Conservation (phyloP, 2,888 invertebrate species). For the Holacanthella duospinosa region DNA sequence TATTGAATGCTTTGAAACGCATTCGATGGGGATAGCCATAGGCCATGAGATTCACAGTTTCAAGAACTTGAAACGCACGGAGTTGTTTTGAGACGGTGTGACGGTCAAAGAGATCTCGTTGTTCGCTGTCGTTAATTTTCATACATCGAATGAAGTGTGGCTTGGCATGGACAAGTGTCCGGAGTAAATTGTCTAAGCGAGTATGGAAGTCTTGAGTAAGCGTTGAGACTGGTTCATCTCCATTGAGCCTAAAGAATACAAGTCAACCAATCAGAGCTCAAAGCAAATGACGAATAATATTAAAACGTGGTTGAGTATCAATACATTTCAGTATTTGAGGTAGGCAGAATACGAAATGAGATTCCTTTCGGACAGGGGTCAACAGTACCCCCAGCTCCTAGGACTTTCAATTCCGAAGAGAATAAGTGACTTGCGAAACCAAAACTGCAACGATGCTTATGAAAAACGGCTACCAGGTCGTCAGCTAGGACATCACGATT, state of each 20-base stretch:
- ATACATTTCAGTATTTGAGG: constrained; percentile 67
- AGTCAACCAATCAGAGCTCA: background rate
- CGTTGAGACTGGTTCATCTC: constrained; percentile 75
- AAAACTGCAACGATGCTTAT: constrained; percentile 84
- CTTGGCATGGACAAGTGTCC: constrained; percentile 82
- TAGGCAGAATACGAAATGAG: constrained; percentile 79
- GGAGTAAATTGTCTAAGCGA: constrained; percentile 76
- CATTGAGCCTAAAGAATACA: constrained; percentile 51
- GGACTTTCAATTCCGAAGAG: constrained; percentile 76
- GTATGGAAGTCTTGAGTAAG: constrained; percentile 92
- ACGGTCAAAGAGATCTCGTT: constrained; percentile 72
- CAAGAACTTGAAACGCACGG: constrained; percentile 77
- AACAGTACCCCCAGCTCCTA: constrained; percentile 51
- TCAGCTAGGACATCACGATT: constrained; percentile 87
- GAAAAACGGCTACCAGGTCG: constrained; percentile 82
- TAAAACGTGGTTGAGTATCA: constrained; percentile 33
- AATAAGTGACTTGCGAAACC: constrained; percentile 96
- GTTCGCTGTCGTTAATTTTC: constrained; percentile 72
- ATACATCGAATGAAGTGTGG: constrained; percentile 91
- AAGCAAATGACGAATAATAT: too few relatives aligned
- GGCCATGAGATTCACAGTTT: constrained; percentile 83
- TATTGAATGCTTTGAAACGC: constrained; percentile 84
- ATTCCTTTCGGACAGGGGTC: constrained; percentile 65
- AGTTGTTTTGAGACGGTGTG: constrained; percentile 76
- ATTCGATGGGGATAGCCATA: constrained; percentile 78